Evolutionary conservation across 2,797 vertebrate species (phyloP).

Genomic region (Ara ararauna): DNA sequence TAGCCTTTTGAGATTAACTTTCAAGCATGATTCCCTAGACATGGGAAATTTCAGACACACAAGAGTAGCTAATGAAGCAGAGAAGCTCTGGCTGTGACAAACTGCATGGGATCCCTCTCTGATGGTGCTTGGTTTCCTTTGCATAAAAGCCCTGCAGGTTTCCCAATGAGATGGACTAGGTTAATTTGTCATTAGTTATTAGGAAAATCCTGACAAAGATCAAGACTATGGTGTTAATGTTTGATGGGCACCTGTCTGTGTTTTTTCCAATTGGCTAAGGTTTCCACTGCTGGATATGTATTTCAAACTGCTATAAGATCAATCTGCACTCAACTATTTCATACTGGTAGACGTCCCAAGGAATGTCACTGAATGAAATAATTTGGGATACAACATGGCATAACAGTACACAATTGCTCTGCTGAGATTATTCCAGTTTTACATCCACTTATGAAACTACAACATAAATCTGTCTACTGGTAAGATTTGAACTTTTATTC

Average conservation of each 20-base stretch:
- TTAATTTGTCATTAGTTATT: neutral
- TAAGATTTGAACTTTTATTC: neutral
- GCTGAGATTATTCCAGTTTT: neutral
- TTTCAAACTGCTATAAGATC: neutral
- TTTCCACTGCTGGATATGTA: neutral
- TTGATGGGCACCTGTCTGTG: neutral
- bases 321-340: neutral
- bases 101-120: neutral
- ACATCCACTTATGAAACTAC: neutral
- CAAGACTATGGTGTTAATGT: neutral
- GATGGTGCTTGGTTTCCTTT: neutral
- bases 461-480: neutral
- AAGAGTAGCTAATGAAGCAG: neutral
- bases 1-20: neutral
- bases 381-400: neutral
- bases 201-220: neutral
- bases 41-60: neutral
- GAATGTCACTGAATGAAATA: neutral
- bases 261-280: neutral
- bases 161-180: rapidly evolving
- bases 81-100: neutral
- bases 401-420: neutral
- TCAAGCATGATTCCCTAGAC: neutral
- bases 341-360: neutral
- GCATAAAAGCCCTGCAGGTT: neutral